These are phyloP conservation scores for Sorex maritimensis DNA, from an alignment of 2,797 vertebrate species.

Conservation along the genomic window DNA sequence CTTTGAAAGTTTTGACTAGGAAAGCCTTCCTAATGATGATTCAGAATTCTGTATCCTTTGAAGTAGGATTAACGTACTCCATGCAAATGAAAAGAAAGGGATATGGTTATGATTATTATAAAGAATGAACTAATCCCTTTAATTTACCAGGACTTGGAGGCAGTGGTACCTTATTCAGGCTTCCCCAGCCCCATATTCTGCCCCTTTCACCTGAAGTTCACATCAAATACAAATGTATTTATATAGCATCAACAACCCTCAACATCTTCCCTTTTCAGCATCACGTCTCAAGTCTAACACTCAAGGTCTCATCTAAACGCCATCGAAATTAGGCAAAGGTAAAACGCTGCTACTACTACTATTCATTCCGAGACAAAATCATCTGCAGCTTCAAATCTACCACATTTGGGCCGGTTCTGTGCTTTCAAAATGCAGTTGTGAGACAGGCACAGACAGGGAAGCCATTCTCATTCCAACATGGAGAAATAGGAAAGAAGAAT, in stretches of 20 bases:
- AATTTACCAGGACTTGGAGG: background rate
- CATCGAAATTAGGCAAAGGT: background rate
- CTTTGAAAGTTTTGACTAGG: background rate
- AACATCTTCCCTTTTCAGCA: background rate
- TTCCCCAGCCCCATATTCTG: background rate
- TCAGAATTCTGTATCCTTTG: background rate
- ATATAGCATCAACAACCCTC: background rate
- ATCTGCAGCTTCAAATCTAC: background rate
- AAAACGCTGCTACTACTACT: background rate
- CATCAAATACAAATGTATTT: background rate
- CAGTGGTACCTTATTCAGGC: background rate
- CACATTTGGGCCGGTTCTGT: background rate
- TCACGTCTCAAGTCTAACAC: background rate
- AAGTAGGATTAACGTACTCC: conserved; percentile 13
- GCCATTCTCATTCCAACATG: background rate
- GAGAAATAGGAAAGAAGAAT: background rate
- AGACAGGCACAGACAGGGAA: background rate
- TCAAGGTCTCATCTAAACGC: background rate
- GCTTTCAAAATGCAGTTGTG: background rate
- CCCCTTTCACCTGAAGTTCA: background rate
- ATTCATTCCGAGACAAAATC: background rate
- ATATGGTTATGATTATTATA: background rate
- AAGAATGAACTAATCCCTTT: background rate
- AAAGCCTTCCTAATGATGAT: background rate
- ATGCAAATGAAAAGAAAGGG: background rate